Conservation (phyloP, 2,797 vertebrate species). For the Amblyraja radiata region DNA sequence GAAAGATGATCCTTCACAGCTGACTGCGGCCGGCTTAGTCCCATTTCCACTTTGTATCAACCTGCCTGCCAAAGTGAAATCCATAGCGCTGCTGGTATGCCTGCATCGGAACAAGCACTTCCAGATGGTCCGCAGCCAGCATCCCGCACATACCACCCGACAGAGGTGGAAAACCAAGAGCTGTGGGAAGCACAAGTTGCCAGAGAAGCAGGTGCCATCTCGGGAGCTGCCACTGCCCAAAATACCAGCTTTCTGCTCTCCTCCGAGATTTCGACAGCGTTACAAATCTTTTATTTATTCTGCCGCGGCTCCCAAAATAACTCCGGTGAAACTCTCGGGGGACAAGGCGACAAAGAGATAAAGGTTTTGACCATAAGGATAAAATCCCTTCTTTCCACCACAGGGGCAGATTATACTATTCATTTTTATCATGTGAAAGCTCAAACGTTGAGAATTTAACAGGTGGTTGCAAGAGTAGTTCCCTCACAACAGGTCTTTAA, state of each 20-base stretch:
- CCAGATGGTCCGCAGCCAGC: conserved; percentile 43
- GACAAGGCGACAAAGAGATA: not conserved
- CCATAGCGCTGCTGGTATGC: conserved; percentile 44
- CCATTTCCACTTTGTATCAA: conserved; percentile 51
- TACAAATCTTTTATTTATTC: conserved; percentile 7
- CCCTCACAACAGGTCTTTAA: too few species aligned
- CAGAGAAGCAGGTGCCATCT: not conserved
- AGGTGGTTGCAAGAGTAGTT: too few species aligned
- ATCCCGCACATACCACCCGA: conserved; percentile 34
- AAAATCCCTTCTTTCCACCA: not conserved
- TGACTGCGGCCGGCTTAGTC: conserved; percentile 49
- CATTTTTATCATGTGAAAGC: not conserved
- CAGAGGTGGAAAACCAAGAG: conserved; percentile 8
- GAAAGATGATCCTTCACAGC: conserved; percentile 57
- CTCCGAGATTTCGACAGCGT: not conserved
- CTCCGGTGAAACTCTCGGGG: not conserved
- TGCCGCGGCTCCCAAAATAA: not conserved
- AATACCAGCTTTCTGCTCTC: not conserved
- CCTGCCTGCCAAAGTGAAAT: conserved; percentile 58
- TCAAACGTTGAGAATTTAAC: not conserved
- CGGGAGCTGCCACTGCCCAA: not conserved
- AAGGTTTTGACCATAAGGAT: conserved; percentile 3
- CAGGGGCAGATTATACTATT: not conserved
- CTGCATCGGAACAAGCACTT: conserved; percentile 45
- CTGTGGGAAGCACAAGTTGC: conserved; percentile 28